Evolutionary conservation across 1,140 invertebrate genomes (phyloP).

Genomic region (Drosophila tropicalis): DNA sequence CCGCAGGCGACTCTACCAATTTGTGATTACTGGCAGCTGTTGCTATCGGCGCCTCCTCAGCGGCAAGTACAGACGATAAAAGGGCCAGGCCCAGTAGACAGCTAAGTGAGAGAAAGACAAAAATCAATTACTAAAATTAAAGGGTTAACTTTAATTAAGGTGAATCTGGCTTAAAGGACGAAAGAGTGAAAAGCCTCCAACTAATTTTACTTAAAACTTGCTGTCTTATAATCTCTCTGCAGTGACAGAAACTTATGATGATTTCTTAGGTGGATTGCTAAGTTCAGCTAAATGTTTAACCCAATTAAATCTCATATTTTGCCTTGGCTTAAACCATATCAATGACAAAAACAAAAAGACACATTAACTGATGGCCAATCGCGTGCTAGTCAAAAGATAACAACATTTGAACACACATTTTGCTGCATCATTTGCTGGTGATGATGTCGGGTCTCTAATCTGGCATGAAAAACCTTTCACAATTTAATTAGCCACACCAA

Average conservation of each 20-base stretch:
- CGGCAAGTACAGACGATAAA: slow-evolving; percentile 43
- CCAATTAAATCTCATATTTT: slow-evolving; percentile 25
- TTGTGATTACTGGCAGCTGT: slow-evolving; percentile 12
- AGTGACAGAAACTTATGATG: too few relatives aligned
- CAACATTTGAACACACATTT: slow-evolving; percentile 13
- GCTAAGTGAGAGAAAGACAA: slow-evolving; percentile 22
- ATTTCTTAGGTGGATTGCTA: not conserved
- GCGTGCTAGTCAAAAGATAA: slow-evolving; percentile 5
- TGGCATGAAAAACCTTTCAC: slow-evolving; percentile 74
- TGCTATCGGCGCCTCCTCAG: slow-evolving; percentile 38
- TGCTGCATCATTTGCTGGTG: slow-evolving; percentile 52
- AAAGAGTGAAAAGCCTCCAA: too few relatives aligned
- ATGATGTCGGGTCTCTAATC: slow-evolving; percentile 28
- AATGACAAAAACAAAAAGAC: not conserved
- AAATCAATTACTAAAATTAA: not conserved
- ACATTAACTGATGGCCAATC: not conserved
- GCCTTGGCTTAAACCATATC: not conserved
- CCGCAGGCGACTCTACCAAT: not conserved
- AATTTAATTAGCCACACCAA: slow-evolving; percentile 65
- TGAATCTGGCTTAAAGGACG: too few relatives aligned
- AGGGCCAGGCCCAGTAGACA: slow-evolving; percentile 45
- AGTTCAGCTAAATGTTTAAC: slow-evolving; percentile 20
- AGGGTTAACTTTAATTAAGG: too few relatives aligned
- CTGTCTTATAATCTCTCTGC: too few relatives aligned
- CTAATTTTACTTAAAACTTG: too few relatives aligned